Conservation (phyloP, 1,140 invertebrate species). For the Phocides pigmalion region DNA sequence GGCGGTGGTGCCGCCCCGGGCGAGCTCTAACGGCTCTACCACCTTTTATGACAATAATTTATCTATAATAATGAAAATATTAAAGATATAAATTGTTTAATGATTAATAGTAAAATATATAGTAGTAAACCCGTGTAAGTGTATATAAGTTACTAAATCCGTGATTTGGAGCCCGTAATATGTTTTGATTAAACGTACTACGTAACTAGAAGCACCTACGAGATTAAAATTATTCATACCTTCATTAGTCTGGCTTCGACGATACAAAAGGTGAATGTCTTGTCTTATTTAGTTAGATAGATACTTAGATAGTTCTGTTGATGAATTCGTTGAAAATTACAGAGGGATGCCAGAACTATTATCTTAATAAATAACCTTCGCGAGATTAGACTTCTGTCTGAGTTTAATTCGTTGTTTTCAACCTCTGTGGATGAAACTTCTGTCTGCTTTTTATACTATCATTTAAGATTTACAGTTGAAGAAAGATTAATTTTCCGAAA, state of each 20-base stretch:
- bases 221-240: not conserved
- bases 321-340: constrained; percentile 14
- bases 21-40: no score
- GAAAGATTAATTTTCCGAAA: constrained; percentile 6
- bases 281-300: constrained; percentile 14
- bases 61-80: no score
- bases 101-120: no score
- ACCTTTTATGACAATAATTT: no score
- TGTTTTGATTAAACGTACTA: no score
- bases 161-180: no score
- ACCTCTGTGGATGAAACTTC: constrained; percentile 4
- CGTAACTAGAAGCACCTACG: no score
- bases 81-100: no score
- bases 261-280: constrained; percentile 18
- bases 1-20: no score
- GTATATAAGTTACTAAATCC: no score
- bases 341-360: constrained; percentile 4
- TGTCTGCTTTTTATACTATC: not conserved
- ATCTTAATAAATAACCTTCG: constrained; percentile 16
- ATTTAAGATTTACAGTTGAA: not conserved
- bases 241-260: constrained; percentile 17
- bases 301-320: constrained; percentile 15
- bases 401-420: constrained; percentile 17
- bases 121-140: no score
- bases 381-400: constrained; percentile 12